A percentile compares a stretch with the other conserved stretches of the same genome.
phyloP scores from a whole-genome alignment of 2,113 vertebrate genomes.

The Nansenia antarctica region DNA sequence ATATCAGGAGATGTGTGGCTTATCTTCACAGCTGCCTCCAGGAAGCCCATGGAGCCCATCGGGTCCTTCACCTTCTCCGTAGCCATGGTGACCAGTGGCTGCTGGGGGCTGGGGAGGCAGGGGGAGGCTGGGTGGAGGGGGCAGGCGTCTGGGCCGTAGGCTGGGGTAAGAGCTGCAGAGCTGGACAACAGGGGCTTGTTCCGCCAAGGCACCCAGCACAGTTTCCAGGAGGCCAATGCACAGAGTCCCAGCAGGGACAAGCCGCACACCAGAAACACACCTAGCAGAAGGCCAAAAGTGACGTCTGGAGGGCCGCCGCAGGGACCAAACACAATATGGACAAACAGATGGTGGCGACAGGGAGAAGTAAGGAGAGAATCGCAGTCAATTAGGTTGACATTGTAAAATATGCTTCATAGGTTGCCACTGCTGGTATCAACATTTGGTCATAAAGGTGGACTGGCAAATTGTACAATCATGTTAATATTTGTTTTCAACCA shows the following conservation, averaged over 20 bases:
- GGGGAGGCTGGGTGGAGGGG: constrained; percentile 34
- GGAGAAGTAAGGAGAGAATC: constrained; percentile 15
- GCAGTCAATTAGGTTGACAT: constrained; percentile 33
- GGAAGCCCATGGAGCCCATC: constrained; percentile 78
- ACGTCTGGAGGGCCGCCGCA: constrained; percentile 77
- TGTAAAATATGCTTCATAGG: background rate
- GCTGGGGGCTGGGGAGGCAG: constrained; percentile 30
- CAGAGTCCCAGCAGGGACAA: constrained; percentile 90
- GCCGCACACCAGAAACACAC: constrained; percentile 86
- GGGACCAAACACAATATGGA: constrained; percentile 70
- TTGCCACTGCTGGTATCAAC: background rate
- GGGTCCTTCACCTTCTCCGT: constrained; percentile 89
- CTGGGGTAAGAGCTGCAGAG: constrained; percentile 54
- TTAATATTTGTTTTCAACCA: background rate
- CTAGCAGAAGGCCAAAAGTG: constrained; percentile 88
- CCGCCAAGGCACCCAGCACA: constrained; percentile 87
- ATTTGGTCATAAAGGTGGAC: background rate
- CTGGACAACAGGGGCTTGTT: constrained; percentile 79
- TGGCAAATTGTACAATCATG: background rate
- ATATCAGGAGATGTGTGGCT: constrained; percentile 95
- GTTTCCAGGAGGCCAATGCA: constrained; percentile 91
- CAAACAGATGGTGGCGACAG: constrained; percentile 67
- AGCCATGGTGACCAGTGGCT: constrained; percentile 80
- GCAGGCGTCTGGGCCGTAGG: constrained; percentile 48
- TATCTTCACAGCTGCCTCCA: constrained; percentile 95